Base-by-base conservation (phyloP, 2,113 vertebrate genomes). In the Salvator merianae region DNA sequence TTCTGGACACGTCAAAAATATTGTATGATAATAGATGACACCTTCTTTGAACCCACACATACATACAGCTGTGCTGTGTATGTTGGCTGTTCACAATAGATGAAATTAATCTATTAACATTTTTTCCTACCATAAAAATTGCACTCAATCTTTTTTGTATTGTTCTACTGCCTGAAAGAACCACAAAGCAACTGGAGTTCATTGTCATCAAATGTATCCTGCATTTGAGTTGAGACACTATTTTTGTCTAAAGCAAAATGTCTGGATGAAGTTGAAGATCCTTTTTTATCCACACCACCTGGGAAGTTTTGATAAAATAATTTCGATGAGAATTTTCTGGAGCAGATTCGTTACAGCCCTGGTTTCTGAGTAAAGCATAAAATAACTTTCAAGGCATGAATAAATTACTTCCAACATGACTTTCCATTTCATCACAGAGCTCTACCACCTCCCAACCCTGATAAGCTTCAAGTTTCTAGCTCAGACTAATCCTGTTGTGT, bases 391-490 rank as follows among this genome's bases (percentile, higher is more conserved):
- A 66, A 73, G 79, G 70, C 87, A 90, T 91, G 72, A 93, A 91
- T 94, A 92, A 91, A 91, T 87, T 16, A 91, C 72, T 34, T 74
- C 72, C 40, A 32, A 2, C 9, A 40, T 85, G 86, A 59, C 4
- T 89, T 91, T 90, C 91, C 77, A 88, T 62, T 92, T 92, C 74
- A 84, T 38, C 75, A 63, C 79, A 70, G 86, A 71, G 59, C 47
- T 0, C 20, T 84, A 89, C 72, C 81, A 32, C 80, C 80, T 90
- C 34, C 12, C 50, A 88, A 79, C 86, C 85, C 73, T 96, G 93
- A 87, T 79, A 92, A 91, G 86, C 65, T 38, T 79, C 76, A 87
- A 83, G 84, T 74, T 87, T 83, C 88, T 95, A 92, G 78, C 94
- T 88, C 79, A 59, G 30, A 43, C 80, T 82, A 92, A 85, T 91